Base-by-base conservation (phyloP, 2,888 invertebrate species). In the Uropetala carovei region DNA sequence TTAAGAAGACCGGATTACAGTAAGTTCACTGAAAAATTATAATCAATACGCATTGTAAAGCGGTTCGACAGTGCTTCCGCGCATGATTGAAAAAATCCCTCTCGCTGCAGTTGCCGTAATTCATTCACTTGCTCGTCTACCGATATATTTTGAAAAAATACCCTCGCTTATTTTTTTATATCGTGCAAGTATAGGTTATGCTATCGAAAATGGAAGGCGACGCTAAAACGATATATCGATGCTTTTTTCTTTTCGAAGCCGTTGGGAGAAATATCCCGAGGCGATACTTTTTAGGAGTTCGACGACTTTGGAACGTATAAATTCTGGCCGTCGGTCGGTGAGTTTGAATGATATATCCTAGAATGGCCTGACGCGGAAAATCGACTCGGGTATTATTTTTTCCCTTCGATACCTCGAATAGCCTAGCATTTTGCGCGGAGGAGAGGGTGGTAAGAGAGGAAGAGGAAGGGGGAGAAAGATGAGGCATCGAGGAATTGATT, bases 211-310 rank as follows among this genome's bases (percentile, higher is more conserved):
- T 68, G 68, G 4, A 64, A 68, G 75, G 27, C 13, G 75, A 27
- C 27, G 75, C 22, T 75, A 75, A 75, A 75, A 75, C 27, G 75
- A 75, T 75, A 27, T 75, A 75, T 75, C 75, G 75, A 22, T 75
- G 27, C 22, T 75, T 75, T 27, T 18, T 11, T 27, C 75, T 43
- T 43, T 43, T 43, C 5, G 43, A 43, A 43, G 68, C 22, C 68
- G 68, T 22, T 75, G 27, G 27, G 22, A 75, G 9, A 75, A 27
- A 22, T 27, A 22, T 75, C 75, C 22, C 75, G 0, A 10, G 75
- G 75, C 75, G 75, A 75, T 75, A 75, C 75, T 75, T 22, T 10
- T 5, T 5, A 43, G 43, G 43, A 43, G 43, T 43, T 43, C 43
- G 43, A 43, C 43, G 43, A 43, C 1, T 43, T 43, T 43, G 43